Conservation (phyloP, 2,797 vertebrate species). For the Coendou prehensilis region DNA sequence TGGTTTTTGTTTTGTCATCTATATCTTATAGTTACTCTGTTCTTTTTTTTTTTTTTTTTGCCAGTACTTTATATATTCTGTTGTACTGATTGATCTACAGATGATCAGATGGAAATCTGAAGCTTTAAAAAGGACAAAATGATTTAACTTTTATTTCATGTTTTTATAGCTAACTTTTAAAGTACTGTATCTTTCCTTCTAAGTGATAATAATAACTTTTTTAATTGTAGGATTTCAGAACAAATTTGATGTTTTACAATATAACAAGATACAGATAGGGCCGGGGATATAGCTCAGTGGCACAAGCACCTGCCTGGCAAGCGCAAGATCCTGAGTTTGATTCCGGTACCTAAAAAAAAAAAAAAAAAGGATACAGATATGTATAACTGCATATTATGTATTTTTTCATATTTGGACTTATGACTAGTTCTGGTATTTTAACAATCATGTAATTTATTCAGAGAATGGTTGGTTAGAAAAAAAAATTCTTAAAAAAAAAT, state of each 20-base stretch:
- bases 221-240: slow-evolving; percentile 15
- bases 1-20: background rate
- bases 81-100: background rate
- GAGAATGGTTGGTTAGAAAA: background rate
- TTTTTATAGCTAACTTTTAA: slow-evolving; percentile 18
- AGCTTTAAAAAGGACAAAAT: background rate
- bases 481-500: too few species aligned
- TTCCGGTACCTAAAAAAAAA: too few species aligned
- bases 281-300: too few species aligned
- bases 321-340: too few species aligned
- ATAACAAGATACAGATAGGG: background rate
- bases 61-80: background rate
- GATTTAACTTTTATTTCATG: slow-evolving; percentile 36
- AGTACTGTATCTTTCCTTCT: background rate
- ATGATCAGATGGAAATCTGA: background rate
- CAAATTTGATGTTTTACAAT: slow-evolving; percentile 34
- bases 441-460: background rate
- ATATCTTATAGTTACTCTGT: background rate
- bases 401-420: slow-evolving; percentile 30
- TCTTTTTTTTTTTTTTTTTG: background rate
- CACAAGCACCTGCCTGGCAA: too few species aligned
- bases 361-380: background rate
- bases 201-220: background rate
- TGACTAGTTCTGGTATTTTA: background rate
- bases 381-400: slow-evolving; percentile 11